Evolutionary conservation across 1,140 invertebrate genomes (phyloP).

Genomic region (Drosophila watanabei): DNA sequence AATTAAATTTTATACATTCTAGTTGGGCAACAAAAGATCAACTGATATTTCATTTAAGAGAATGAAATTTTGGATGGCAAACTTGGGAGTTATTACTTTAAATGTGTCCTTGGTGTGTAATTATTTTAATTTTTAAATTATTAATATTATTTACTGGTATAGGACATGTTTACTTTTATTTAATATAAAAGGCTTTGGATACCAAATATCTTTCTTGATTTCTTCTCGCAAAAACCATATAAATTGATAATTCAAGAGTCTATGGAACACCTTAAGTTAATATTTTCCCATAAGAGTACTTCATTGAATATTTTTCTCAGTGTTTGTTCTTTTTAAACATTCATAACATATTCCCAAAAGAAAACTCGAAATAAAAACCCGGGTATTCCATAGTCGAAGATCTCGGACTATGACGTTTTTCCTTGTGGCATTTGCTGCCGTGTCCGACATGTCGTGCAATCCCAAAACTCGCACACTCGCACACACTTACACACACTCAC

Average conservation of each 20-base stretch:
- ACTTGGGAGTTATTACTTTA: neutral
- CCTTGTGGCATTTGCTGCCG: slow-evolving; percentile 55
- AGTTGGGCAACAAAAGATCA: too few species aligned
- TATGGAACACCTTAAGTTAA: too few species aligned
- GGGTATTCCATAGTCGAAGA: slow-evolving; percentile 8
- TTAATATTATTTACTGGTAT: too few species aligned
- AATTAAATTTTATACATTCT: too few species aligned
- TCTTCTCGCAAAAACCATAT: too few species aligned
- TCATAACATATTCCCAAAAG: neutral
- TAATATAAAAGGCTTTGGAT: too few species aligned
- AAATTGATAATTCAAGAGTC: too few species aligned
- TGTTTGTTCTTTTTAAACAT: neutral
- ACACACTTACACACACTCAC: neutral
- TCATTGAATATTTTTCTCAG: neutral
- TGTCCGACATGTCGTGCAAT: slow-evolving; percentile 64
- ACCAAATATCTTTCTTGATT: too few species aligned
- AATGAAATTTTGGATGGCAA: neutral
- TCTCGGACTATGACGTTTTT: slow-evolving; percentile 12
- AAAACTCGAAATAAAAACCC: neutral
- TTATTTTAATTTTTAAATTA: neutral
- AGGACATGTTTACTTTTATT: too few species aligned
- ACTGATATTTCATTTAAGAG: too few species aligned
- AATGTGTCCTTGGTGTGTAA: too few species aligned
- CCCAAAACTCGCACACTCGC: slow-evolving; percentile 37
- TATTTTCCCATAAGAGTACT: too few species aligned